Evolutionary conservation across 2,797 vertebrate genomes (phyloP), one percentile per base, ranked within the genome.

Genomic region (Odontamblyopus rebecca): DNA sequence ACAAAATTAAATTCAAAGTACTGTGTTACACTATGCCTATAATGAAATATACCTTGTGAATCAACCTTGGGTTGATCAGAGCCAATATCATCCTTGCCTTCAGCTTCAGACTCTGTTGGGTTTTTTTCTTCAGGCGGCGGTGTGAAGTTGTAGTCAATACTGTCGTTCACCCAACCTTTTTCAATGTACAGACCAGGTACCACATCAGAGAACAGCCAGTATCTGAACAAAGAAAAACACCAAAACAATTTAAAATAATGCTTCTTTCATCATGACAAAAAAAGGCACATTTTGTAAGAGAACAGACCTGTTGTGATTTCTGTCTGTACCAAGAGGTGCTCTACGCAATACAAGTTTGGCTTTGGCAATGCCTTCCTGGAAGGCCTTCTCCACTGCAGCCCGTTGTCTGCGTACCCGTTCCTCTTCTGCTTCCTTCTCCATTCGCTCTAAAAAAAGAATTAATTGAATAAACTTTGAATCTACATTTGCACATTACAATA

Each of bases 141-240:
- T 12, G 79, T 93, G 84, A 96, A 98, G 75, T 79, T 95, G 88
- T 99, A 99, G 82, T 97, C 93, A 48, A 99, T 97, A 81, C 95
- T 93, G 68, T 98, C 96, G 11, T 98, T 94, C 2, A 98, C 97
- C 98, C 98, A 99, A 69, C 98, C 97, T 77, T 99, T 99, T 87
- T 99, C 98, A 27, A 99, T 93, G 88, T 96, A 98, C 72, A 99
- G 93, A 23, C 98, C 98, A 44, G 98, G 97, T 84, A 98, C 95
- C 68, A 96, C 95, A 29, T 99, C 97, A 0, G 97, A 98, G 90
- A 99, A 99, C 50, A 99, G 93, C 98, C 98, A 99, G 80, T 98
- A 99, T 79, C 98, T 99, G 73, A n/a, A 78, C 76, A 62, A 86
- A 87, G 74, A 76, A 4, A 81, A 2, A 0, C 38, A 53, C 1